Evolutionary conservation across 2,888 invertebrate genomes (phyloP).

Genomic region (Noctuana brunneofusca): DNA sequence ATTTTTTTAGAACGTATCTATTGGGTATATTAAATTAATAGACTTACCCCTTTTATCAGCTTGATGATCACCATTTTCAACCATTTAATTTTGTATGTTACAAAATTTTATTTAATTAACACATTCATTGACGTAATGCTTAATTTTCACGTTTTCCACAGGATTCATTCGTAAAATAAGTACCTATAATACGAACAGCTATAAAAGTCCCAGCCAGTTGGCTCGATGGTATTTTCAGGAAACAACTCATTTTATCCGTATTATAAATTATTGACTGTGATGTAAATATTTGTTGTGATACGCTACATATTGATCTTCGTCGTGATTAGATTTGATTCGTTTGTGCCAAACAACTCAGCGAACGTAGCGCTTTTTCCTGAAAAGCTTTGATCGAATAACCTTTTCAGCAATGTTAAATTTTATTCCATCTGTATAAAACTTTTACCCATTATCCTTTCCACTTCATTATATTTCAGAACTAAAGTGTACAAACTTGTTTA

Average conservation of each 20-base stretch:
- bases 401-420: neutral
- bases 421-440: neutral
- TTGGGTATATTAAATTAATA: too few species aligned
- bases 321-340: slow-evolving; percentile 26
- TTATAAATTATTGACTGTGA: slow-evolving; percentile 49
- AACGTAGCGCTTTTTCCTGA: slow-evolving; percentile 16
- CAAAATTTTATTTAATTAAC: neutral
- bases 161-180: slow-evolving; percentile 50
- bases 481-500: neutral
- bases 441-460: neutral
- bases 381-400: neutral
- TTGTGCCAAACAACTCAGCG: slow-evolving; percentile 3
- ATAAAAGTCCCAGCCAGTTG: slow-evolving; percentile 27
- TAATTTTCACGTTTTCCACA: slow-evolving; percentile 33
- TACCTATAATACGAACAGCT: slow-evolving; percentile 40
- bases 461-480: neutral
- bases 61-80: slow-evolving; percentile 49
- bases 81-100: slow-evolving; percentile 20
- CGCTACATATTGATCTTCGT: slow-evolving; percentile 36
- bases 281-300: slow-evolving; percentile 59
- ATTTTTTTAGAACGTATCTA: too few species aligned
- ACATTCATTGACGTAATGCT: neutral
- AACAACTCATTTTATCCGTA: slow-evolving; percentile 46
- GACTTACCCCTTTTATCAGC: slow-evolving; percentile 44
- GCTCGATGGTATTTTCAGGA: neutral